These are phyloP conservation scores for Ochotona princeps DNA, from an alignment of 2,113 vertebrate species.

Conservation along the genomic window DNA sequence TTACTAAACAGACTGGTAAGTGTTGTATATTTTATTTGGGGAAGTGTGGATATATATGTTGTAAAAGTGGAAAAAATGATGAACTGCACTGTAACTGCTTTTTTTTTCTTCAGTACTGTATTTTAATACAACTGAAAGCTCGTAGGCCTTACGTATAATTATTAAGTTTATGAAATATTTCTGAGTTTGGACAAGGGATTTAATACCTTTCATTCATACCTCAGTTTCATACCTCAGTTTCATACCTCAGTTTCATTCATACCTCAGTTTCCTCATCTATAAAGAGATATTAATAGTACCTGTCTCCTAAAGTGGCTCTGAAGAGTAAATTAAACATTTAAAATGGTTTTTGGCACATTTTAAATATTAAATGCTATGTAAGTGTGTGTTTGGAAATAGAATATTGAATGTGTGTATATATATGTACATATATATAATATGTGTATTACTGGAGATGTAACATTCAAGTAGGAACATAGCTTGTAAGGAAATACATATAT, in stretches of 20 bases:
- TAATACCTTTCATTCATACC: constrained; percentile 23
- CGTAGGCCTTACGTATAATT: neutral
- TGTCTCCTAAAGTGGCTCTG: constrained; percentile 1
- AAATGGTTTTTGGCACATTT: constrained; percentile 8
- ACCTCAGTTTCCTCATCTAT: constrained; percentile 32
- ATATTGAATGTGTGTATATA: neutral
- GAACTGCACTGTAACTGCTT: constrained; percentile 1
- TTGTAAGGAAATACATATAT: constrained; percentile 13
- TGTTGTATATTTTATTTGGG: constrained; percentile 38
- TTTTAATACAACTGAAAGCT: constrained; percentile 33
- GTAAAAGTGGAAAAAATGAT: constrained; percentile 14
- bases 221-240: constrained; percentile 36
- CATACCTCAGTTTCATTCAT: constrained; percentile 15
- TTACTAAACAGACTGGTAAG: constrained; percentile 50
- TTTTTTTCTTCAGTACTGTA: constrained; percentile 2
- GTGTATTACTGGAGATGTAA: neutral
- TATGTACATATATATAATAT: too few species aligned
- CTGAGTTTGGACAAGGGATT: constrained; percentile 28
- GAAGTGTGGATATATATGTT: neutral
- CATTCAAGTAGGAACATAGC: constrained; percentile 3
- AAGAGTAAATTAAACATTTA: constrained; percentile 35
- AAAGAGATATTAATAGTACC: neutral
- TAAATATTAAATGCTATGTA: neutral
- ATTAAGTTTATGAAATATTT: constrained; percentile 49
- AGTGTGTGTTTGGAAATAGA: constrained; percentile 31